A percentile compares a stretch with the other conserved stretches of the same genome.
These are phyloP conservation scores for Clivina fossor DNA, from an alignment of 2,888 invertebrate genomes.

Conservation along the genomic window DNA sequence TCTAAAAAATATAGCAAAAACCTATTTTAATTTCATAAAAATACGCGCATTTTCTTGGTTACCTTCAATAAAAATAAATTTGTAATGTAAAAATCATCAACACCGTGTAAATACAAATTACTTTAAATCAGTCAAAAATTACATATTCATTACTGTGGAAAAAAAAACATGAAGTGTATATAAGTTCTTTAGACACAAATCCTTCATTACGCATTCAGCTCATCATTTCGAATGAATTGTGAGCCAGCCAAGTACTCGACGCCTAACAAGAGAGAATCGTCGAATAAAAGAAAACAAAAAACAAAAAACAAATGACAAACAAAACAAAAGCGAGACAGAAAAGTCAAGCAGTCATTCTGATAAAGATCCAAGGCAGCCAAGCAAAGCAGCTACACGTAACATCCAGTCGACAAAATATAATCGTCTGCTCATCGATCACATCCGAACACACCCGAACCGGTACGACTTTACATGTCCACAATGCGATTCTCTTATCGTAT, in stretches of 20 bases:
- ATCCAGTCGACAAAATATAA: neutral
- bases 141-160: no score
- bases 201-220: neutral
- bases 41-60: no score
- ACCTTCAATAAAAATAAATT: no score
- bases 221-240: conserved; percentile 12
- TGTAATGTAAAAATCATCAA: no score
- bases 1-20: no score
- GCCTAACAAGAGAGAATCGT: conserved; percentile 12
- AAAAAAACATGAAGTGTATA: no score
- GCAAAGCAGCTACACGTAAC: conserved; percentile 3
- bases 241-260: conserved; percentile 15
- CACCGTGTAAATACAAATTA: no score
- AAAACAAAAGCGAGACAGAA: conserved; percentile 21
- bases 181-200: no score
- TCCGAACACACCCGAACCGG: conserved; percentile 5
- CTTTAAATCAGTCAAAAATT: no score
- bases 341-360: conserved; percentile 26
- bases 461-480: conserved; percentile 3
- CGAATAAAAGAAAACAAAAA: no score
- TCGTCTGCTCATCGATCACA: conserved; percentile 4
- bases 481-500: conserved; percentile 27
- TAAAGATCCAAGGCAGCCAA: conserved; percentile 27
- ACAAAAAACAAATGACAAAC: no score
- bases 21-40: no score